phyloP scores from a whole-genome alignment of 2,113 vertebrate genomes.

The Plecotus auritus region DNA sequence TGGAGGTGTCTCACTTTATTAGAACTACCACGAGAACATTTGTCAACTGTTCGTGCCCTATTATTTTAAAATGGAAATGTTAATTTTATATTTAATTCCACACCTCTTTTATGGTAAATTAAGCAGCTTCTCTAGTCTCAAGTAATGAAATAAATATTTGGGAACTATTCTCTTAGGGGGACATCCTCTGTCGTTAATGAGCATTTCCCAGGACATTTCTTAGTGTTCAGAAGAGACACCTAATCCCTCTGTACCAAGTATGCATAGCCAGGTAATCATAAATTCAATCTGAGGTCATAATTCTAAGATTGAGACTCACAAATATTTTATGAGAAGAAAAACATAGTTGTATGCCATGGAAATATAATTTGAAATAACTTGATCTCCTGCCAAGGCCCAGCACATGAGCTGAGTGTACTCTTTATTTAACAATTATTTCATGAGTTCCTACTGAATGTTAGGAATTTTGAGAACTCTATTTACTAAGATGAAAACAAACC shows the following conservation, averaged over 20 bases:
- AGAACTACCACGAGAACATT: not conserved
- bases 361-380: not conserved
- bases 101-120: not conserved
- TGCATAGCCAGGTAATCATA: slow-evolving; percentile 7
- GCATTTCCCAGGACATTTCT: not conserved
- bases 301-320: not conserved
- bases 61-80: not conserved
- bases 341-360: not conserved
- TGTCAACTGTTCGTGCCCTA: not conserved
- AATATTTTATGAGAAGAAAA: not conserved
- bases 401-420: not conserved
- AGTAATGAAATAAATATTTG: not conserved
- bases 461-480: not conserved
- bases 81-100: not conserved
- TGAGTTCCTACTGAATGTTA: not conserved
- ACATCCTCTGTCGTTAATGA: not conserved
- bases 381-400: not conserved
- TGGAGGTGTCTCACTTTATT: not conserved
- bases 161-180: not conserved
- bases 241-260: not conserved
- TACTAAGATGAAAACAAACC: not conserved
- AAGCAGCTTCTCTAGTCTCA: not conserved
- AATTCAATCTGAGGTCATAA: slow-evolving; percentile 3
- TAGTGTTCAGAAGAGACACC: not conserved
- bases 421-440: not conserved